These are phyloP conservation scores for Dioctria rufipes DNA, from an alignment of 2,888 invertebrate genomes.

Conservation along the genomic window DNA sequence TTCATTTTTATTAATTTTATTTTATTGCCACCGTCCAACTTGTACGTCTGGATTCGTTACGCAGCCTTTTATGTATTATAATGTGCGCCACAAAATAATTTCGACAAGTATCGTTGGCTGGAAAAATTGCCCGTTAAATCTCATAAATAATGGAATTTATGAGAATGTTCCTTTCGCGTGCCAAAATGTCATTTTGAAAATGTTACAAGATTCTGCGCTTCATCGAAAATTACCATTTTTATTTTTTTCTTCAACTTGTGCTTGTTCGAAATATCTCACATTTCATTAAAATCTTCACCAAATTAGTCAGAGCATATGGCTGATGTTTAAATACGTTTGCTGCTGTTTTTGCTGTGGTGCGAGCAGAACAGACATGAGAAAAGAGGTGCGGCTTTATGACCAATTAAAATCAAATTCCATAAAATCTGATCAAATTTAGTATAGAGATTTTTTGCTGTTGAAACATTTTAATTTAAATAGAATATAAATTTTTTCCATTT, in stretches of 20 bases:
- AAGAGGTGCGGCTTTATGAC: slow-evolving; percentile 36
- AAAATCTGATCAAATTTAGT: slow-evolving; percentile 27
- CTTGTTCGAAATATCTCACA: slow-evolving; percentile 44
- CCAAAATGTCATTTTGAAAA: slow-evolving; percentile 51
- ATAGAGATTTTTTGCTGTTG: neutral
- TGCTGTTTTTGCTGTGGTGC: slow-evolving; percentile 3
- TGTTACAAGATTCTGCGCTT: slow-evolving; percentile 25
- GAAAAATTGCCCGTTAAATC: slow-evolving; percentile 23
- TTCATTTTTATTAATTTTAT: slow-evolving; percentile 17
- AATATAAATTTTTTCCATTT: neutral
- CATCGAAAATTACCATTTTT: slow-evolving; percentile 1
- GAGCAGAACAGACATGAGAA: neutral
- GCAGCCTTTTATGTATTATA: slow-evolving; percentile 41
- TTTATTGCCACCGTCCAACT: slow-evolving; percentile 5
- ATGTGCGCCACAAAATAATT: slow-evolving; percentile 40
- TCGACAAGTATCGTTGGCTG: slow-evolving; percentile 27
- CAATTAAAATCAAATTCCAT: slow-evolving; percentile 49
- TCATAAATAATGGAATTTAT: slow-evolving; percentile 49
- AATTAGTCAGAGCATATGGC: slow-evolving; percentile 29
- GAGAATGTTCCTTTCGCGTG: slow-evolving; percentile 51
- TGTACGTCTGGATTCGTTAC: slow-evolving; percentile 36
- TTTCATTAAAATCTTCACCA: slow-evolving; percentile 48
- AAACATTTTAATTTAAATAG: neutral
- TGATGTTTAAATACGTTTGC: neutral
- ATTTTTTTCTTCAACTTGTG: neutral